These are phyloP conservation scores for Schizopygopsis pylzovi DNA, from an alignment of 2,797 vertebrate species.

Conservation along the genomic window DNA sequence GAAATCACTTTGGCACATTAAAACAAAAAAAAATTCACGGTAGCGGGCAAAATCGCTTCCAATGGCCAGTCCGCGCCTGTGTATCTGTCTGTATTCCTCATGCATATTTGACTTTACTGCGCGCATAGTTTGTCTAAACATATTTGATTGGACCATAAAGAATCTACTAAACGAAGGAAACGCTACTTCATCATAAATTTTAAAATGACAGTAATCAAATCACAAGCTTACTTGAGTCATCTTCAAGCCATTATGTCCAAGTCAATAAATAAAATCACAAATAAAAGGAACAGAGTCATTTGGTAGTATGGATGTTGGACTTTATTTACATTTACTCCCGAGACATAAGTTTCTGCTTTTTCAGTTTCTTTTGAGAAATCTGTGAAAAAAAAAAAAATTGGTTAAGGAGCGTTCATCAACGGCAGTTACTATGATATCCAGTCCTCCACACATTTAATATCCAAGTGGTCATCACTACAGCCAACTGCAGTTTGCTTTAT, in stretches of 20 bases:
- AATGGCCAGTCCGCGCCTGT: too few species aligned
- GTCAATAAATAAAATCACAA: not conserved
- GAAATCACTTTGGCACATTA: too few species aligned
- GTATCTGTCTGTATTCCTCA: not conserved
- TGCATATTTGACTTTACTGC: not conserved
- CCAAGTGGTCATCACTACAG: slow-evolving; percentile 82
- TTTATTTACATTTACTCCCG: slow-evolving; percentile 89
- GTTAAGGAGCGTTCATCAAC: not conserved
- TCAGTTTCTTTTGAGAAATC: slow-evolving; percentile 89
- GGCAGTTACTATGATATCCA: not conserved
- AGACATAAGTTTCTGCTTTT: slow-evolving; percentile 98
- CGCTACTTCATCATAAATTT: not conserved
- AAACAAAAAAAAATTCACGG: too few species aligned
- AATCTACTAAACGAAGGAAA: not conserved
- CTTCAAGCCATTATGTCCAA: not conserved
- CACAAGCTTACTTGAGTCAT: not conserved
- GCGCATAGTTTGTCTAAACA: not conserved
- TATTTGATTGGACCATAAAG: not conserved
- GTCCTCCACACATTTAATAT: not conserved
- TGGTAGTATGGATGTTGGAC: slow-evolving; percentile 55
- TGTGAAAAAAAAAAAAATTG: slow-evolving; percentile 48
- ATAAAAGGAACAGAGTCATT: slow-evolving; percentile 16
- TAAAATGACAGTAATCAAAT: not conserved
- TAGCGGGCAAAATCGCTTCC: too few species aligned
- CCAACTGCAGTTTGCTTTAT: fast-evolving